phyloP scores from a whole-genome alignment of 2,888 invertebrate species.

The Pycnomerus fuliginosus region DNA sequence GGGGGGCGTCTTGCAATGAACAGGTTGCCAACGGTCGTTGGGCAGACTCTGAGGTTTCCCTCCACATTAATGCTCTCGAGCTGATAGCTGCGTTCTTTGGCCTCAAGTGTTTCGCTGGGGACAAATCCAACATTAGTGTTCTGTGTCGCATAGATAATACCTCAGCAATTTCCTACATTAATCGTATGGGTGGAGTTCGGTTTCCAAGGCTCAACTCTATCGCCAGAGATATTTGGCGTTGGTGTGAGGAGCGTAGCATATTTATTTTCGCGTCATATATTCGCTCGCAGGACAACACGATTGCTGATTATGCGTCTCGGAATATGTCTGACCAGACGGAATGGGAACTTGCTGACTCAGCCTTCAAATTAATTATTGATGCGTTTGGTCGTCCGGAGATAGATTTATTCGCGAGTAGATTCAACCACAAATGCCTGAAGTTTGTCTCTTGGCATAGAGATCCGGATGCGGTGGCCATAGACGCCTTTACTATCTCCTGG shows the following conservation, averaged over 20 bases:
- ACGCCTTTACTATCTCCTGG: slow-evolving; percentile 39
- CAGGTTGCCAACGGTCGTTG: too few species aligned
- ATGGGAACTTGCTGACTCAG: too few species aligned
- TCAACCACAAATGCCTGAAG: slow-evolving; percentile 33
- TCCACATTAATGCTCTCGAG: slow-evolving; percentile 9
- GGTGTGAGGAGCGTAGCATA: too few species aligned
- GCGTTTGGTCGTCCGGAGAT: slow-evolving; percentile 29
- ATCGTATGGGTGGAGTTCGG: too few species aligned
- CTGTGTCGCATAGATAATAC: slow-evolving; percentile 33
- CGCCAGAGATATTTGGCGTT: too few species aligned
- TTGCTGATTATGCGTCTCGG: too few species aligned
- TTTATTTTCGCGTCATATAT: too few species aligned
- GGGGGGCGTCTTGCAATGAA: slow-evolving; percentile 15
- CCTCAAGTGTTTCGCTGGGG: slow-evolving; percentile 5
- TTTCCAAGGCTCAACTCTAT: too few species aligned
- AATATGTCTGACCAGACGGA: too few species aligned
- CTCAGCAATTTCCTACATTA: slow-evolving; percentile 31
- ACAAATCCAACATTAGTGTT: slow-evolving; percentile 12
- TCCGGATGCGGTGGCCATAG: slow-evolving; percentile 27
- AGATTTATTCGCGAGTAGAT: slow-evolving; percentile 33
- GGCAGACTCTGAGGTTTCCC: too few species aligned
- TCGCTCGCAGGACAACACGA: too few species aligned
- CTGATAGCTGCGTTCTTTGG: slow-evolving; percentile 3
- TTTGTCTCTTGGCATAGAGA: slow-evolving; percentile 34
- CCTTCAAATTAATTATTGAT: too few species aligned